Percentiles rank a stretch among this genome's conserved stretches.
Evolutionary conservation across 2,797 vertebrate species (phyloP).

Genomic region (Acridotheres tristis): DNA sequence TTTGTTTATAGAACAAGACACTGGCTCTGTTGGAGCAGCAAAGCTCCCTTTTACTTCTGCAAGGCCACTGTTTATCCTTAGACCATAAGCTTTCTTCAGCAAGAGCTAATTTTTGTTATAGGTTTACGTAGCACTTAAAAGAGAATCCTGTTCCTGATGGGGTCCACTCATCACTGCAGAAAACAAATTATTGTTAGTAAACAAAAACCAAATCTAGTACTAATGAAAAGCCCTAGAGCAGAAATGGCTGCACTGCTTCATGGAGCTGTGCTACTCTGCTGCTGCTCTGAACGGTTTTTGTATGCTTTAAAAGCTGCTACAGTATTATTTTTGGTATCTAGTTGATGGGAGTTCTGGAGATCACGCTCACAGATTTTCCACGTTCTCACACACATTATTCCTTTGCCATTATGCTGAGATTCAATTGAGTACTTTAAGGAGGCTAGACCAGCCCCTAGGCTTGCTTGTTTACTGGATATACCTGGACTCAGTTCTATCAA

Average conservation of each 20-base stretch:
- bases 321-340: neutral
- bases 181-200: neutral
- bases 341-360: neutral
- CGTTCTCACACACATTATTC: neutral
- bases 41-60: slow-evolving; percentile 16
- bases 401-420: neutral
- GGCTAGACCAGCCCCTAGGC: neutral
- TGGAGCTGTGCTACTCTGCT: neutral
- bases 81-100: slow-evolving; percentile 11
- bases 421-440: neutral
- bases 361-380: neutral
- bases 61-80: slow-evolving; percentile 3
- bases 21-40: neutral
- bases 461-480: neutral
- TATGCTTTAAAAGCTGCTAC: neutral
- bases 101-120: slow-evolving; percentile 38
- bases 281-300: neutral
- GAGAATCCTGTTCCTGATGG: slow-evolving; percentile 3
- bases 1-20: slow-evolving; percentile 14
- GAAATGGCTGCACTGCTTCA: neutral
- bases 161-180: neutral
- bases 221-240: neutral
- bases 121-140: slow-evolving; percentile 33
- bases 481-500: neutral
- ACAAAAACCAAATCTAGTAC: neutral